Evolutionary conservation across 2,113 vertebrate species (phyloP), one percentile per base, ranked within the genome.

Genomic region (Epinephelus cyanopodus): DNA sequence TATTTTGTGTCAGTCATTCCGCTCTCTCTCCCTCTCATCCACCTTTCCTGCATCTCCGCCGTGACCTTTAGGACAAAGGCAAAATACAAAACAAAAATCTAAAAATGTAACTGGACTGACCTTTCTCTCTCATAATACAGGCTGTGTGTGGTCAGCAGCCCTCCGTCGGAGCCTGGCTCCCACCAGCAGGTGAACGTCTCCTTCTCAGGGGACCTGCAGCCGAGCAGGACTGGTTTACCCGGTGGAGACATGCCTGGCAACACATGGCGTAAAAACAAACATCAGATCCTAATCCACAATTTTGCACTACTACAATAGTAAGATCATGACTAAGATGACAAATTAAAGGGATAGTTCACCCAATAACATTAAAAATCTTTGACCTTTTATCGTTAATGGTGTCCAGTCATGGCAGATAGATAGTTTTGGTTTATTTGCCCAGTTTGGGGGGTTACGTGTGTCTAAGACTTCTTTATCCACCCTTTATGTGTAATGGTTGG

Each of bases 101-200:
- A 37, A 47, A 65, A 65, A 17, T 47, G 3, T 10, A 23, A 52
- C 2, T 1, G 0, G 17, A 77, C 84, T 95, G 92, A 98, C 97
- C 91, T 91, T 87, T 98, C 96, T 89, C 87, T 97, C 82, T 81
- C 92, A 85, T 97, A 99, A 83, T 90, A 94, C 33, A 99, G 93
- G 1, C 90, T 96, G 70, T 98, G 94, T 48, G 88, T 95, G 27
- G 96, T 97, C n/a, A 94, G 93, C 69, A 96, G 93, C 75, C 96
- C 96, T 79, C 97, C 97, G 21, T 96, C 92, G 7, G 93, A 78
- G n/a, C 96, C 97, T 0, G 97, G 96, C 29, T 95, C 93, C 98
- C 98, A 99, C 96, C 96, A 96, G 90, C 98, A 99, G 58, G 95
- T 96, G 83, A 99, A 98, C 0, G 97, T 97, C 93, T 99, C 97